These are phyloP conservation scores for Apamea epomidion DNA, from an alignment of 2,888 invertebrate species.

Conservation along the genomic window DNA sequence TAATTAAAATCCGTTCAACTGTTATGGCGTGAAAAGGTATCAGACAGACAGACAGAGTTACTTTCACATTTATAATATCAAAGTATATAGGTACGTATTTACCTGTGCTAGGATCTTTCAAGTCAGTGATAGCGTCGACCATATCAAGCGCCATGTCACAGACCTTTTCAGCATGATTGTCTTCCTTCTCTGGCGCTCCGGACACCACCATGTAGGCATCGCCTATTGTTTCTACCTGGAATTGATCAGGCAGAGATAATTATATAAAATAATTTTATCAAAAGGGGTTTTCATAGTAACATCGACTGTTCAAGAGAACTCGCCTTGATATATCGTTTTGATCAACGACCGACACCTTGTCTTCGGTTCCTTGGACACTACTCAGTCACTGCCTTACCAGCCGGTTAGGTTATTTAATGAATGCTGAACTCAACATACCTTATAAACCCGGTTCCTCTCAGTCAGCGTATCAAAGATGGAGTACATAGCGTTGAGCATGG, in stretches of 20 bases:
- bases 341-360: neutral
- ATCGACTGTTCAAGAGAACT: too few species aligned
- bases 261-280: neutral
- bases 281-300: too few species aligned
- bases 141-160: slow-evolving; percentile 99
- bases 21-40: neutral
- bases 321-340: too few species aligned
- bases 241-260: neutral
- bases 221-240: slow-evolving; percentile 98
- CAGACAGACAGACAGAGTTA: neutral
- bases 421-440: slow-evolving; percentile 91
- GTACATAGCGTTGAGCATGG: slow-evolving; percentile 99
- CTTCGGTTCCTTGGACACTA: too few species aligned
- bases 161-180: slow-evolving; percentile 97
- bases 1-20: neutral
- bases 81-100: slow-evolving; percentile 3
- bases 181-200: slow-evolving; percentile 97
- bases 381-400: neutral
- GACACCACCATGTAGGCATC: slow-evolving; percentile 99
- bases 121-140: slow-evolving; percentile 97
- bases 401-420: neutral
- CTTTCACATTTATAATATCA: neutral
- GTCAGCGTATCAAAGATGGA: slow-evolving; percentile 99
- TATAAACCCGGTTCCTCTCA: slow-evolving; percentile 97
- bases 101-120: slow-evolving; percentile 98